phyloP scores from a whole-genome alignment of 1,140 invertebrate species.

The Drosophila mauritiana region DNA sequence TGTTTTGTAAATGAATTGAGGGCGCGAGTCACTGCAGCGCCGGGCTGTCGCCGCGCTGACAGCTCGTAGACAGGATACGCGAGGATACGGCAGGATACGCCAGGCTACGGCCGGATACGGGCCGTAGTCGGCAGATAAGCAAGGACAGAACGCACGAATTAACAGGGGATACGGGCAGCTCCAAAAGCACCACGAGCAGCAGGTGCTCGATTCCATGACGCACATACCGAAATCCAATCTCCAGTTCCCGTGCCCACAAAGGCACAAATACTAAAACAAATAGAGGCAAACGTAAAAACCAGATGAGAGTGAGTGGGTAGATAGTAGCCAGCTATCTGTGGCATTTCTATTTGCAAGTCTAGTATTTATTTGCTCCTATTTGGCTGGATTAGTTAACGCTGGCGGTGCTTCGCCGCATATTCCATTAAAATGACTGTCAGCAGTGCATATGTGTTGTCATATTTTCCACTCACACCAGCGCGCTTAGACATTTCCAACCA shows the following conservation, averaged over 20 bases:
- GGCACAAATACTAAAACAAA: constrained; percentile 61
- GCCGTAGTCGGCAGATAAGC: constrained; percentile 33
- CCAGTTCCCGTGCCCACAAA: constrained; percentile 27
- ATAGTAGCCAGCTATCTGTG: constrained; percentile 22
- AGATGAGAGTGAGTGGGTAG: neutral
- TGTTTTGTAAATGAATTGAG: constrained; percentile 72
- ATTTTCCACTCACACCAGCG: constrained; percentile 49
- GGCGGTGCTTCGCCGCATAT: constrained; percentile 57
- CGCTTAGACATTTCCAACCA: constrained; percentile 25
- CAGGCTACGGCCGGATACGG: constrained; percentile 11
- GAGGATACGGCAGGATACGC: constrained; percentile 10
- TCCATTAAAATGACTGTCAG: constrained; percentile 83
- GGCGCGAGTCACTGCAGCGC: constrained; percentile 44
- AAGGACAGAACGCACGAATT: constrained; percentile 74
- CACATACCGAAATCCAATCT: constrained; percentile 68
- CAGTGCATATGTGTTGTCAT: constrained; percentile 78
- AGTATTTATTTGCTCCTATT: constrained; percentile 39
- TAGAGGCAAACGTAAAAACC: constrained; percentile 35
- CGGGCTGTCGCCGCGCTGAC: constrained; percentile 57
- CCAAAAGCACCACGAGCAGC: constrained; percentile 34
- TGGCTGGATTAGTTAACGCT: constrained; percentile 45
- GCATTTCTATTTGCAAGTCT: constrained; percentile 39
- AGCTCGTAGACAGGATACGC: constrained; percentile 61
- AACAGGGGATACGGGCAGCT: constrained; percentile 55
- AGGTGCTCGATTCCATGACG: constrained; percentile 69